Evolutionary conservation across 2,888 invertebrate species (phyloP).

Genomic region (Vannuccia rotundouncinata): DNA sequence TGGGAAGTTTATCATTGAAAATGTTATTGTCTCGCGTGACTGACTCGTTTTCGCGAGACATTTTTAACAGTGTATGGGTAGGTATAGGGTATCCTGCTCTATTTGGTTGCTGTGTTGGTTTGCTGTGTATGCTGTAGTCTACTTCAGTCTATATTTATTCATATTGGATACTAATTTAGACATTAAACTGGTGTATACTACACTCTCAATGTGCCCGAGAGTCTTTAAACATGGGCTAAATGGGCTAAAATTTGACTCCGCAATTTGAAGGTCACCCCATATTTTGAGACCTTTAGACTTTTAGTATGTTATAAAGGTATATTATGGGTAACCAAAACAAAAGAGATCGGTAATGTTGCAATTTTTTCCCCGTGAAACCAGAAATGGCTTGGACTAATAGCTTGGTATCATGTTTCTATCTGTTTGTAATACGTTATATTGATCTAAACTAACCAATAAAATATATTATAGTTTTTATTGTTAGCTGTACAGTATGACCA

Average conservation of each 20-base stretch:
- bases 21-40: no score
- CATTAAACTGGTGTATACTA: neutral
- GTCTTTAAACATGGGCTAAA: neutral
- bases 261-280: neutral
- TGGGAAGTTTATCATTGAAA: no score
- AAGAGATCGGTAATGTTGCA: conserved; percentile 17
- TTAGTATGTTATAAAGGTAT: conserved; percentile 23
- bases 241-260: neutral
- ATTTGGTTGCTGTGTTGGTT: conserved; percentile 26
- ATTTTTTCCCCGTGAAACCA: neutral
- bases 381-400: neutral
- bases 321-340: conserved; percentile 26
- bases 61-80: no score
- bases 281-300: conserved; percentile 3
- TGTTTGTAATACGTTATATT: no score
- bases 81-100: conserved; percentile 26
- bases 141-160: neutral
- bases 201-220: conserved; percentile 22
- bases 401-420: no score
- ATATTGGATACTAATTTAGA: neutral
- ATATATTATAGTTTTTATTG: no score
- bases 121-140: neutral
- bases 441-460: no score
- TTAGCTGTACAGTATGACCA: no score
- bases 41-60: no score